Evolutionary conservation across 2,888 invertebrate species (phyloP).

Genomic region (Gryllus longicercus): DNA sequence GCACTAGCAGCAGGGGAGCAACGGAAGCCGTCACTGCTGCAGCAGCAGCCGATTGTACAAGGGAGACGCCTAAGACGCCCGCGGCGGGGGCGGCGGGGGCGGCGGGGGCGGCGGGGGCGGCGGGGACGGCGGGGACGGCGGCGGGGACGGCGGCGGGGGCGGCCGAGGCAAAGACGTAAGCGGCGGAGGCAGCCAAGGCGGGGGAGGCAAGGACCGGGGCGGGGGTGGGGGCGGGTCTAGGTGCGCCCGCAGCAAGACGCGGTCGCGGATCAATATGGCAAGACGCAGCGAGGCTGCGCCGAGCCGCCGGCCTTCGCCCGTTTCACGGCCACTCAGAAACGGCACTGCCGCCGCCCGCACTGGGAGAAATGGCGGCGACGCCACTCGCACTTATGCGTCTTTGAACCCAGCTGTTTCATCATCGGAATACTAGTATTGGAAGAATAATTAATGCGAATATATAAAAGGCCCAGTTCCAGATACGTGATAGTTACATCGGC

Average conservation of each 20-base stretch:
- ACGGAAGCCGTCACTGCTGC: too few relatives aligned
- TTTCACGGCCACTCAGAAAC: neutral
- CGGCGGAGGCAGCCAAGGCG: neutral
- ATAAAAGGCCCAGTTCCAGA: too few relatives aligned
- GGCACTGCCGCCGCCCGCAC: too few relatives aligned
- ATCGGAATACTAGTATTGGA: too few relatives aligned
- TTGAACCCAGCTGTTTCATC: too few relatives aligned
- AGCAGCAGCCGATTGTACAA: neutral
- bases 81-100: neutral
- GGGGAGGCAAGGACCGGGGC: neutral
- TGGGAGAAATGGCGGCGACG: too few relatives aligned
- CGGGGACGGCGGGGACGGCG: neutral
- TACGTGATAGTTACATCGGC: too few relatives aligned
- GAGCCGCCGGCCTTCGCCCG: neutral
- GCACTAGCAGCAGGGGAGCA: too few relatives aligned
- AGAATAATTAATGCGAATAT: too few relatives aligned
- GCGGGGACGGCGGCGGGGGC: neutral
- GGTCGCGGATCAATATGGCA: constrained; percentile 7
- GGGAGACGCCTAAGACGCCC: neutral
- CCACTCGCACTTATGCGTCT: too few relatives aligned
- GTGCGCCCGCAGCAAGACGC: constrained; percentile 17
- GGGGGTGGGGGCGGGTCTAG: neutral
- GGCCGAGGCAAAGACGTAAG: neutral
- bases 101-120: neutral
- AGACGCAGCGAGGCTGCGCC: constrained; percentile 9